A percentile compares a stretch with the other conserved stretches of the same genome.
These are phyloP conservation scores for Fragum whitleyi DNA, from an alignment of 2,888 invertebrate genomes.

Conservation along the genomic window DNA sequence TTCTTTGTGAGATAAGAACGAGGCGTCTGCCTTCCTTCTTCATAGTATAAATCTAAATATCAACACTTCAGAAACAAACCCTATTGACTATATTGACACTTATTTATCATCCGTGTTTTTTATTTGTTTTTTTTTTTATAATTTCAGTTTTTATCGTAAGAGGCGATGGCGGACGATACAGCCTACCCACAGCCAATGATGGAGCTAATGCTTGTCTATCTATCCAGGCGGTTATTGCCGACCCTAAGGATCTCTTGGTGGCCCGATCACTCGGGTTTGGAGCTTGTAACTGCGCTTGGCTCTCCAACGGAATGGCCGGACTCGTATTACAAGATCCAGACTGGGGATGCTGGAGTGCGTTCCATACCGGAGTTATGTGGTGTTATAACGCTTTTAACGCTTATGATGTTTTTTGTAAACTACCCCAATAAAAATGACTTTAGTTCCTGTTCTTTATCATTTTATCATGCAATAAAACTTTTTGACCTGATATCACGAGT, in stretches of 20 bases:
- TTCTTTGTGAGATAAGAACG: no score
- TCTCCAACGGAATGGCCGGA: background rate
- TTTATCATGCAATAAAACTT: background rate
- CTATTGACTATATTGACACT: no score
- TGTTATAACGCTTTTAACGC: background rate
- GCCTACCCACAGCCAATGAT: no score
- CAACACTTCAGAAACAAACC: no score
- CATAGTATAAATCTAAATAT: no score
- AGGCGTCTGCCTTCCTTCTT: no score
- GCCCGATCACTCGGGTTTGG: background rate
- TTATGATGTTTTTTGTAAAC: background rate
- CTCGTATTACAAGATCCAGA: background rate
- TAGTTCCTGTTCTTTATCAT: background rate
- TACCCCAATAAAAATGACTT: background rate
- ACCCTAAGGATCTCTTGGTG: background rate
- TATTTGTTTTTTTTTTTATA: no score
- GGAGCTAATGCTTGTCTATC: background rate
- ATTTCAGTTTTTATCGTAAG: no score
- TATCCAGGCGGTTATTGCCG: background rate
- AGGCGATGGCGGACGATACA: no score
- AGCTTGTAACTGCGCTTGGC: background rate
- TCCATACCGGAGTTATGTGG: background rate
- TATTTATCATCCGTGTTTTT: no score
- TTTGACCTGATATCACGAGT: background rate
- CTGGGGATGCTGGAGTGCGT: background rate